Evolutionary conservation across 1,140 invertebrate genomes (phyloP), one percentile per base, ranked within the genome.

Genomic region (Meloidogyne exigua): DNA sequence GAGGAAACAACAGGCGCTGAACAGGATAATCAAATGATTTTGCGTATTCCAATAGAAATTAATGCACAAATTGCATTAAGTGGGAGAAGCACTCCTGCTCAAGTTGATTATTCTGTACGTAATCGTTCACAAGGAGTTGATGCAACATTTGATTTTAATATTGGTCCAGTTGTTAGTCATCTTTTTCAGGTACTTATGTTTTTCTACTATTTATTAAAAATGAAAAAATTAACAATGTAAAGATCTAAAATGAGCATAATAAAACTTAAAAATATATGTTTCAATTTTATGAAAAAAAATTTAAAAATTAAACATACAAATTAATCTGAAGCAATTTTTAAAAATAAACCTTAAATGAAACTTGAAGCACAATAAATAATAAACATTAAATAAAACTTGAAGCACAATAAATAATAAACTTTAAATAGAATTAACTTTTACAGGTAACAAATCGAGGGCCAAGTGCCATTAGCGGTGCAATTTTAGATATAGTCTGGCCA

Each of bases 401-500:
- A 42, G 39, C 39, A 25, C 63, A 9, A 9, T 9, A 65, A 65
- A 9, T 9, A 65, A 65, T 7, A 23, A 4, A 65, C 26, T 9
- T 64, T 21, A 32, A 9, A 65, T 32, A 65, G 0, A 9, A 65
- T 10, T 9, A 9, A 25, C 49, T 25, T 15, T 39, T 25, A 15
- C 82, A 84, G 83, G 79, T 85, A 21, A 78, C 73, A 11, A 86
- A 86, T 69, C 79, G 81, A 21, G 85, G 85, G 1, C 85, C 84
- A 21, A 85, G 85, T 68, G 79, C 76, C 36, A 80, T 86, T 28
- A 83, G 81, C 68, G 70, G 80, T 10, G 86, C 84, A 28, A 84
- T 79, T 21, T 63, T 86, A 26, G 86, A 86, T 69, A 87, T 86
- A 73, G 84, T 83, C 79, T 86, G 86, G 86, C 85, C 85, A 10